phyloP scores from a whole-genome alignment of 2,113 vertebrate genomes.

The Himantopus leucocephalus region DNA sequence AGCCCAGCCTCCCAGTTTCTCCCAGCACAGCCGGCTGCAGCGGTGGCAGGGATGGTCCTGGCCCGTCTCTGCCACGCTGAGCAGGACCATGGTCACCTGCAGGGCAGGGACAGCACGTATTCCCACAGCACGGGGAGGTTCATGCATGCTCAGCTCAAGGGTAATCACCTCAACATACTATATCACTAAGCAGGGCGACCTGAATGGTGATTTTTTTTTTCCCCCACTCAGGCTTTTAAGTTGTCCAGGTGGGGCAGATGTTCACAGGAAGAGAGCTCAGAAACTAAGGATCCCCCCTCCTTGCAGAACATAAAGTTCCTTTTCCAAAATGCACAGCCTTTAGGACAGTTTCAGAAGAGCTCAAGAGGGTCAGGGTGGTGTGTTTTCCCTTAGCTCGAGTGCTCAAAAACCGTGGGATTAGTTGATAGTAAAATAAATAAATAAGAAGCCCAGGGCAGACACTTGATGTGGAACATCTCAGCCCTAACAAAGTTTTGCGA shows the following conservation, averaged over 20 bases:
- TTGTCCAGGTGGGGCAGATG: background rate
- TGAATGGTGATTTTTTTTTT: background rate
- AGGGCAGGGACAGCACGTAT: fast-evolving
- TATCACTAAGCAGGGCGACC: background rate
- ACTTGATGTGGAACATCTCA: background rate
- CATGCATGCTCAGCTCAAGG: fast-evolving
- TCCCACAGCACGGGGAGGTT: fast-evolving
- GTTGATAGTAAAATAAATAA: background rate
- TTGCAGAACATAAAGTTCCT: background rate
- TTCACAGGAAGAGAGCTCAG: background rate
- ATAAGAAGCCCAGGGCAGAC: background rate
- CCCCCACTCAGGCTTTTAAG: background rate
- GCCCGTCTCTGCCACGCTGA: background rate
- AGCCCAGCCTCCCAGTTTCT: background rate
- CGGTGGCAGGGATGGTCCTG: background rate
- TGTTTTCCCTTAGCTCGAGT: background rate
- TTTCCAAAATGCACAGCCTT: background rate
- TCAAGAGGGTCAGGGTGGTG: too few species aligned
- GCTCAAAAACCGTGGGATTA: background rate
- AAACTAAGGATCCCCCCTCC: background rate
- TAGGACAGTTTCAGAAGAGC: background rate
- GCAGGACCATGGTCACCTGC: background rate
- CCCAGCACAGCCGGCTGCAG: background rate
- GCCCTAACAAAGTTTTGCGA: background rate
- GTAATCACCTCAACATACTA: background rate